These are phyloP conservation scores for Elaeidobius kamerunicus DNA, from an alignment of 2,888 invertebrate genomes.

Conservation along the genomic window DNA sequence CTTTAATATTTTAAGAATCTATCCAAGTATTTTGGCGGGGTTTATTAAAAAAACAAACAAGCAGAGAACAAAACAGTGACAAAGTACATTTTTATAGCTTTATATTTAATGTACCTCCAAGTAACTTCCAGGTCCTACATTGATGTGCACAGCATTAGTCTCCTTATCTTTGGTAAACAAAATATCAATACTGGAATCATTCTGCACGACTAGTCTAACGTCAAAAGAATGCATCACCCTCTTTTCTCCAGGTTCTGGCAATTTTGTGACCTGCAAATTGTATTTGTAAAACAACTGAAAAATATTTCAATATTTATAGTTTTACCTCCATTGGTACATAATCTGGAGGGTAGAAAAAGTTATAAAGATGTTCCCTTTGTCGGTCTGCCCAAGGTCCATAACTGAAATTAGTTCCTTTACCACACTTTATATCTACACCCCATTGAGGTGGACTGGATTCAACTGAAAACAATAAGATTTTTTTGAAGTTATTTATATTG, in stretches of 20 bases:
- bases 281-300: neutral
- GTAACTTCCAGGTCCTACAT: slow-evolving; percentile 93
- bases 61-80: too few species aligned
- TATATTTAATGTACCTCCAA: slow-evolving; percentile 61
- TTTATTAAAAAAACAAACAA: too few species aligned
- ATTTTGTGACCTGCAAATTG: slow-evolving; percentile 65
- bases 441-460: slow-evolving; percentile 92
- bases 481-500: neutral
- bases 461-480: slow-evolving; percentile 51
- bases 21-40: too few species aligned
- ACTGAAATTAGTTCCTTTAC: slow-evolving; percentile 93
- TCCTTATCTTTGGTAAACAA: slow-evolving; percentile 93
- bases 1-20: too few species aligned
- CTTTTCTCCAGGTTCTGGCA: slow-evolving; percentile 82
- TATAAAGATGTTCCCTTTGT: slow-evolving; percentile 91
- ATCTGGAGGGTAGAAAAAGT: slow-evolving; percentile 92
- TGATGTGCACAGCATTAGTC: slow-evolving; percentile 95
- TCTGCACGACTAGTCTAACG: slow-evolving; percentile 83
- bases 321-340: slow-evolving; percentile 66
- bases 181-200: slow-evolving; percentile 93
- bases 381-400: slow-evolving; percentile 99
- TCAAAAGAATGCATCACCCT: slow-evolving; percentile 90
- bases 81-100: too few species aligned
- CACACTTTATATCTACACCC: slow-evolving; percentile 94
- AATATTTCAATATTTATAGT: neutral